phyloP scores from a whole-genome alignment of 2,888 invertebrate species.

The Lepidochitona cinerea region DNA sequence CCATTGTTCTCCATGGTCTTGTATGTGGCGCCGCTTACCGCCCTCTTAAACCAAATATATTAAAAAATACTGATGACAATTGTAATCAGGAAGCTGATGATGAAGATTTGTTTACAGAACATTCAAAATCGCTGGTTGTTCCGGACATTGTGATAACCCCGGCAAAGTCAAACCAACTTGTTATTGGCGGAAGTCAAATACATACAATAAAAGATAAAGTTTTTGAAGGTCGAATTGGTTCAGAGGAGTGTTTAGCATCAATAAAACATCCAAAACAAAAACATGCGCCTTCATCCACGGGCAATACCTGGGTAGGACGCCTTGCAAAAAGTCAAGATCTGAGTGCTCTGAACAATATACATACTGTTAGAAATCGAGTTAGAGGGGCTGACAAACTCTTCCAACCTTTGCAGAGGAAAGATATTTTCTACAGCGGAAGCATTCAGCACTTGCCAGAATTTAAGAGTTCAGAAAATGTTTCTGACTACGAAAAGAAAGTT shows the following conservation, averaged over 20 bases:
- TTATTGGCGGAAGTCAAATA: neutral
- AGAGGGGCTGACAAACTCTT: constrained; percentile 36
- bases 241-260: neutral
- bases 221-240: neutral
- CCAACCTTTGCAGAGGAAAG: constrained; percentile 89
- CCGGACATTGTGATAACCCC: constrained; percentile 4
- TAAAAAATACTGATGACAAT: neutral
- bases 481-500: neutral
- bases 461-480: constrained; percentile 79
- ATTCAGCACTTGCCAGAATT: constrained; percentile 92
- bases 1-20: constrained; percentile 82
- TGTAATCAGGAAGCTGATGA: neutral
- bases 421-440: constrained; percentile 97
- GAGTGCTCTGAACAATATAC: neutral
- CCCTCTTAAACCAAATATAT: constrained; percentile 76
- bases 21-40: constrained; percentile 86
- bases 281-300: neutral
- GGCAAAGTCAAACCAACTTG: neutral
- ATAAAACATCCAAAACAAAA: neutral
- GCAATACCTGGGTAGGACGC: constrained; percentile 22
- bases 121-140: neutral
- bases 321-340: constrained; percentile 41
- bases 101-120: neutral
- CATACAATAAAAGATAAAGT: neutral
- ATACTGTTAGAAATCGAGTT: neutral